Base-by-base conservation (phyloP, 2,888 invertebrate species). In the Clunio marinus region DNA sequence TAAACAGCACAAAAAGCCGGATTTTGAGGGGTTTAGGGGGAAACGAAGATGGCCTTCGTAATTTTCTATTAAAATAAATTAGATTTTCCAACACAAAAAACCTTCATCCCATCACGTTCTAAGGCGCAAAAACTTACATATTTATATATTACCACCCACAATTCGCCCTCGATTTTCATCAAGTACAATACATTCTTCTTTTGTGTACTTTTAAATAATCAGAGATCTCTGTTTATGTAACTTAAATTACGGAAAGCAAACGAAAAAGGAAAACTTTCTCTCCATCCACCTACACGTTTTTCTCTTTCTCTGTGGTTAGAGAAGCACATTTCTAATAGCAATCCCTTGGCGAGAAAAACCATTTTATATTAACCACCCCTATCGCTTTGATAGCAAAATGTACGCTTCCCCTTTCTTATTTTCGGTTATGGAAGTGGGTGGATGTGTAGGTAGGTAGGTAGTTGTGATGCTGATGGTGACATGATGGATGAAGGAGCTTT, bases 21-120 rank as follows among this genome's bases (percentile, higher is more conserved):
- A 41, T 41, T 15, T 41, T 41, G 5, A 10, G n/a, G 25, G 55
- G 55, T 4, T 25, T 24, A 15, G n/a, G 24, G 20, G 7, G 25
- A 8, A 55, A n/a, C 2, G 1, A 55, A 55, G 24, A 55, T 57
- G 55, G 25, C 55, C n/a, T 57, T 55, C 22, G 55, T 41, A 57
- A 32, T 59, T 59, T 59, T 59, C 59, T 59, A 59, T 59, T 59
- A 59, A 59, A 59, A 59, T 59, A 59, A 59, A 59, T 59, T 59
- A 59, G 59, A 28, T 59, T 27, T 10, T 41, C 41, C 15, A 15
- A 41, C 41, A 15, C 41, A 41, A 41, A 41, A 41, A 10, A n/a
- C 41, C 41, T 41, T 41, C 41, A 41, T n/a, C 10, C 3, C n/a
- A 41, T n/a, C 10, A 5, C 41, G 41, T n/a, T 41, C n/a, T 41